Base-by-base conservation (phyloP, 2,888 invertebrate species). In the Tridacna gigas region DNA sequence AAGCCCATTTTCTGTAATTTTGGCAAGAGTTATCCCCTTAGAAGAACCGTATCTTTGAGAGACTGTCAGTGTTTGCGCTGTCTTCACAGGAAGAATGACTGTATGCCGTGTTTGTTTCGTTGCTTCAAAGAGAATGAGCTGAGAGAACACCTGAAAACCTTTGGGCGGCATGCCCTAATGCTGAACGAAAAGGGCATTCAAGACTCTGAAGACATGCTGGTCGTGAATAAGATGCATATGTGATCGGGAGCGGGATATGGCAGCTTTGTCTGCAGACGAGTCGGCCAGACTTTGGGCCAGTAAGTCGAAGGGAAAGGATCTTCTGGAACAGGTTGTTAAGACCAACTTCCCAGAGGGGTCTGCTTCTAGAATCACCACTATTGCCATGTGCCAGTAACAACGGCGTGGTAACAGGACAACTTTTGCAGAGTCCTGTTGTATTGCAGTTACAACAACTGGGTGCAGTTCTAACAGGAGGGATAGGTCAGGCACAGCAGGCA, bases 331-430 rank as follows among this genome's bases (percentile, higher is more conserved):
- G 45, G 67, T 45, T 20, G 3, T 67, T 2, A 18, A 67, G 15
- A 18, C 18, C 7, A 28, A 28, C 13, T 51, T 26, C 48, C 67
- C 45, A 7, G 45, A 12, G 9, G 51, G 45, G n/a, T 51, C n/a
- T n/a, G n/a, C 84, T 85, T 45, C 51, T 15, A 51, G 51, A 51
- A 51, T 51, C 51, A 15, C 51, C 51, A 15, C 15, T 51, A 15
- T 15, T n/a, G n/a, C n/a, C n/a, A n/a, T n/a, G n/a, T n/a, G n/a
- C n/a, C n/a, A n/a, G n/a, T n/a, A n/a, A n/a, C n/a, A n/a, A n/a
- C n/a, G n/a, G n/a, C n/a, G n/a, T n/a, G n/a, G n/a, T n/a, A n/a
- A n/a, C n/a, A n/a, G n/a, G n/a, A n/a, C n/a, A n/a, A n/a, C n/a
- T n/a, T n/a, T n/a, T n/a, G n/a, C n/a, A n/a, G n/a, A n/a, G n/a